Percentiles rank a stretch among this genome's conserved stretches.
Conservation (phyloP, 2,113 vertebrate species). For the Coturnix japonica region DNA sequence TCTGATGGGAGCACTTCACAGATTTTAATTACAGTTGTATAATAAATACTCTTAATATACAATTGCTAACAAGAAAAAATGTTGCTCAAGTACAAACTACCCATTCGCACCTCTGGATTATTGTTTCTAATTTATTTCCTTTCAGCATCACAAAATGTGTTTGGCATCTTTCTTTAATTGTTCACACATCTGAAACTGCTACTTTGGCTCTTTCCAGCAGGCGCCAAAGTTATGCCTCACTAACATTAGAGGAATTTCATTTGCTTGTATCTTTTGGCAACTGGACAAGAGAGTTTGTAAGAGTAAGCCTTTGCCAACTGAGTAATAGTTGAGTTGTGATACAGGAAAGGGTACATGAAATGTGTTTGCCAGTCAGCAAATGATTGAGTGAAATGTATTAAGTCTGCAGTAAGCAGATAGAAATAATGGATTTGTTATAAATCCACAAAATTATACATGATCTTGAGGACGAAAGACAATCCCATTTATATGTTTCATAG, state of each 20-base stretch:
- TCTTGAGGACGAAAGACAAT: neutral
- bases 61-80: neutral
- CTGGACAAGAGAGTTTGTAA: neutral
- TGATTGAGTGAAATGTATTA: neutral
- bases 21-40: neutral
- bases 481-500: neutral
- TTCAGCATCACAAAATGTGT: neutral
- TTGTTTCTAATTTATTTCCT: neutral
- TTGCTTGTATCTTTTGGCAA: slow-evolving; percentile 9
- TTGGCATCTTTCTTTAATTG: neutral
- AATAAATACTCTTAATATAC: neutral
- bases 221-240: neutral
- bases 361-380: neutral
- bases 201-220: slow-evolving; percentile 6
- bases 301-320: neutral
- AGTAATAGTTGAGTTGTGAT: neutral
- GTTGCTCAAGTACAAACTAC: neutral
- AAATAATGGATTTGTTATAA: neutral
- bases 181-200: neutral
- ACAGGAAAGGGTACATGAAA: neutral
- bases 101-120: neutral
- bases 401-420: neutral
- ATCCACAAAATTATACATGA: neutral
- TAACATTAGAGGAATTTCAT: slow-evolving; percentile 14
- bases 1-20: neutral